Evolutionary conservation across 92 coral and sea anemone species (phyloP), one percentile per base, ranked within the genome.

Genomic region (Galaxea fascicularis): DNA sequence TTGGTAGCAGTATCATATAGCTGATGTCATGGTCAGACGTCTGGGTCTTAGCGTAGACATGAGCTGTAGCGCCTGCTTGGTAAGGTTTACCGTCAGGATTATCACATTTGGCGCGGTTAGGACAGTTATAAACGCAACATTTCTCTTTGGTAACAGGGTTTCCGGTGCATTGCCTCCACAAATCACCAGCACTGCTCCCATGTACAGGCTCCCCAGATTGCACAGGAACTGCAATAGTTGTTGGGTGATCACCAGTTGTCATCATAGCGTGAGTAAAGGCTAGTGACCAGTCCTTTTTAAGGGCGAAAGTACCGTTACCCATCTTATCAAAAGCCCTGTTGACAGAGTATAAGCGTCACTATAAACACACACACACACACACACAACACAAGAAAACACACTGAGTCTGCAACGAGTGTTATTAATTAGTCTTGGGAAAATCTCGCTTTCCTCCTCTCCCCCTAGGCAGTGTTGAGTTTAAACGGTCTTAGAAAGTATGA

Each of bases 11-110:
- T 30, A 77, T 77, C 82, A 77, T 77, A 49, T 56, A 77, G 44
- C 35, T 30, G 47, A 77, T 77, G 29, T 77, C 82, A 58, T 77
- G 72, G 68, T 58, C 17, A 49, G 82, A 35, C 35, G 16, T 30
- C 70, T 77, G 82, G n/a, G 59, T 57, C 28, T 49, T 59, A 70
- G 47, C 81, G 70, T 76, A 77, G 29, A 77, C 82, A 22, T 77
- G 82, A 0, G 82, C 82, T 77, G 82, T 77, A 51, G 82, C 82
- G n/a, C 82, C 25, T 27, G 82, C 82, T 13, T 3, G 21, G 57
- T 77, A 47, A 56, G 71, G 70, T 5, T 15, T 21, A 77, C 22
- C 70, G 30, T 53, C 71, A 15, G 10, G 41, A 35, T 35, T 35
- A 35, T 35, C 16, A 4, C 72, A 66, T 0, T 28, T 66, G 9